Evolutionary conservation across 2,113 vertebrate species (phyloP).

Genomic region (Brienomyrus longianalis): DNA sequence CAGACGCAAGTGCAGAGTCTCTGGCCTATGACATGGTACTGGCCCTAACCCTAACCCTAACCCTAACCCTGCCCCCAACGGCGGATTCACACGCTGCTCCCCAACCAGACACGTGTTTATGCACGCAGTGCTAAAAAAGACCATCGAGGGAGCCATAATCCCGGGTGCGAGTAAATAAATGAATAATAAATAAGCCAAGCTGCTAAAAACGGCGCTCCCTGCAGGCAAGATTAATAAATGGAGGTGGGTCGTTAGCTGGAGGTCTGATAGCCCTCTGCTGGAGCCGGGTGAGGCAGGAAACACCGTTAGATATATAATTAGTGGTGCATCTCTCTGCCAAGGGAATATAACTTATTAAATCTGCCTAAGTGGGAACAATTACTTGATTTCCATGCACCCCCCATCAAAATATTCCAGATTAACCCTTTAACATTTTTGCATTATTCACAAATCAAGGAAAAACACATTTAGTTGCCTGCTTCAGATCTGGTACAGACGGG

Average conservation of each 20-base stretch:
- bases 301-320: conserved; percentile 63
- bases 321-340: conserved; percentile 40
- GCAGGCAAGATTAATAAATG: conserved; percentile 25
- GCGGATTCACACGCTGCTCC: conserved; percentile 4
- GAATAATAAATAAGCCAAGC: conserved; percentile 37
- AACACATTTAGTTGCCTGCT: conserved; percentile 42
- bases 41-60: neutral
- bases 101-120: conserved; percentile 25
- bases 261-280: conserved; percentile 31
- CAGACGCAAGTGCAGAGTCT: neutral
- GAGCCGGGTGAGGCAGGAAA: conserved; percentile 38
- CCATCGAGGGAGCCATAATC: conserved; percentile 17
- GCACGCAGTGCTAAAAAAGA: conserved; percentile 10
- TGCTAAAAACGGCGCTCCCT: conserved; percentile 12
- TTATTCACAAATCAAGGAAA: conserved; percentile 33
- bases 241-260: conserved; percentile 30
- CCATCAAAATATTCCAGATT: conserved; percentile 21
- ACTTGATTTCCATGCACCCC: conserved; percentile 48
- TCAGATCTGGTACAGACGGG: conserved; percentile 13
- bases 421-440: conserved; percentile 25
- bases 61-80: neutral
- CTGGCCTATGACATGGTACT: neutral
- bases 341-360: conserved; percentile 58
- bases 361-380: conserved; percentile 52
- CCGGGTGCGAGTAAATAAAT: conserved; percentile 31